These are phyloP conservation scores for Apogon hyalosoma DNA, from an alignment of 2,797 vertebrate genomes.

Conservation along the genomic window DNA sequence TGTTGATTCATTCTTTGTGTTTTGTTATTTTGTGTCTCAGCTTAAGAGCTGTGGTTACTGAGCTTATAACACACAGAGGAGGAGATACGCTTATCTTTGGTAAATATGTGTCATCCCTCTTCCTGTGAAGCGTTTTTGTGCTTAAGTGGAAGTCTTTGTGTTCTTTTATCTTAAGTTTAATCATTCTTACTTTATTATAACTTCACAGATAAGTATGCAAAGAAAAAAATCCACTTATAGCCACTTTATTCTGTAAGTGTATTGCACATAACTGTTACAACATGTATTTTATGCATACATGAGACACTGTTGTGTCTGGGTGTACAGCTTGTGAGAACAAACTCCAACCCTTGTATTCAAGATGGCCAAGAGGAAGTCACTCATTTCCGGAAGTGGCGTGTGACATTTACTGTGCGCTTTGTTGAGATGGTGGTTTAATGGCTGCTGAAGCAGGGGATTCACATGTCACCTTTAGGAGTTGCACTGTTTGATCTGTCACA, in stretches of 20 bases:
- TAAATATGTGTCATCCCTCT: constrained; percentile 1
- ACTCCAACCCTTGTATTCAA: constrained; percentile 43
- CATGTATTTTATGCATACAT: background rate
- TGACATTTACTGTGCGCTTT: constrained; percentile 80
- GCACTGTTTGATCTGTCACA: background rate
- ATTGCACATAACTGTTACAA: background rate
- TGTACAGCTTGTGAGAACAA: constrained; percentile 41
- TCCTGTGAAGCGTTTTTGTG: constrained; percentile 8
- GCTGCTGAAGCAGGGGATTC: constrained; percentile 30
- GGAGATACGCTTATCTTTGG: background rate
- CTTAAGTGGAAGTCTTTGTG: constrained; percentile 41
- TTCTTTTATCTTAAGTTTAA: constrained; percentile 27
- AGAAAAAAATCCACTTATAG: background rate
- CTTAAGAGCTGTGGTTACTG: constrained; percentile 12
- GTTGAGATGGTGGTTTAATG: constrained; percentile 58
- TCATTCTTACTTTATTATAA: background rate
- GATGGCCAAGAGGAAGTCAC: constrained; percentile 80
- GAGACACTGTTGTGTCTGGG: constrained; percentile 3
- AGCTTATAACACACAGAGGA: constrained; percentile 2
- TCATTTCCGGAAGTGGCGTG: constrained; percentile 84
- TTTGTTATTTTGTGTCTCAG: no score
- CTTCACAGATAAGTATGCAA: background rate
- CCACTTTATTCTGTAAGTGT: background rate
- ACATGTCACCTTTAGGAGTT: background rate
- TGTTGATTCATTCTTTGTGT: background rate